Evolutionary conservation across 2,113 vertebrate genomes (phyloP), one percentile per base, ranked within the genome.

Genomic region (Pelecanus crispus): DNA sequence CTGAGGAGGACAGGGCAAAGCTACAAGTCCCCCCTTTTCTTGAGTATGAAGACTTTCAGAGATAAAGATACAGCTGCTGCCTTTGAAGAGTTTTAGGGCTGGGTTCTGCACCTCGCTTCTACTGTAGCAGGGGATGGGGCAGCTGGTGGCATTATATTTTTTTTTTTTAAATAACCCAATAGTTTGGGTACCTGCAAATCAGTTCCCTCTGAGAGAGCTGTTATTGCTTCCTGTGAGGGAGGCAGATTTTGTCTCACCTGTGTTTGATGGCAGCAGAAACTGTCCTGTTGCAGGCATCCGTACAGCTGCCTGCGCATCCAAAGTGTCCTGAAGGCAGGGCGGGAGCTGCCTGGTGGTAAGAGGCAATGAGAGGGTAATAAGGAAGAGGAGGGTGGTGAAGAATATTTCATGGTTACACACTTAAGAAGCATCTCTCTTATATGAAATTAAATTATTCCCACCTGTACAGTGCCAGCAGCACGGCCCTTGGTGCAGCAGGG

Each of bases 281-380:
- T 36, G 21, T 40, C 59, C 49, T 7, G 1, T 2, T 36, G 32
- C 6, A 38, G 56, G 22, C 11, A 8, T 7, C 3, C 8, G 24
- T 11, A 9, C 8, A 31, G 38, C 38, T 28, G 34, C 12, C 8
- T 16, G 63, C 1, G 1, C 17, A 15, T 11, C 26, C 73, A 21
- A 2, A 0, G 0, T 1, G 6, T 17, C 68, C 70, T 11, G 15
- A 13, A 15, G 25, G 10, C 15, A 9, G 42, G 34, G 36, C 10
- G 9, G 63, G 28, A 67, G 21, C 32, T 53, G 26, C 19, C 77
- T 14, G 38, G 7, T 13, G 24, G 7, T 6, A 10, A 53, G 34
- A 13, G 22, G 56, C 34, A 17, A 10, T 6, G 25, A 49, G 16
- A 17, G 25, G 10, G 5, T 14, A 7, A 21, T 14, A 6, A 22